Conservation (phyloP, 2,888 invertebrate genomes). For the Chymomyza procnemis region DNA sequence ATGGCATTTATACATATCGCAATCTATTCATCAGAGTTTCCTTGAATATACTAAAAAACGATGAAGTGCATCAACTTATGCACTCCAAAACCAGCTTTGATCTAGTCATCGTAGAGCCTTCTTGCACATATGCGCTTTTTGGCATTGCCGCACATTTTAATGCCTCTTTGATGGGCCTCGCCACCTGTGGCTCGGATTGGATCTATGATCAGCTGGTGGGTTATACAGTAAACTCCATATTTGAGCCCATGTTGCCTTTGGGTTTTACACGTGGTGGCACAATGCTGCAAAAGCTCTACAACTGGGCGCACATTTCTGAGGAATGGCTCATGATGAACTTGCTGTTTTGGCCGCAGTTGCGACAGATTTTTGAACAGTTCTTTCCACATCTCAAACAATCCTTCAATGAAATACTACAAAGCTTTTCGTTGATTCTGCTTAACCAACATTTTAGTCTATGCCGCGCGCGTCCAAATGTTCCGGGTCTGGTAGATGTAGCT, state of each 20-base stretch:
- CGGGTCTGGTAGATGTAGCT: constrained; percentile 75
- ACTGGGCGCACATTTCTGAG: constrained; percentile 54
- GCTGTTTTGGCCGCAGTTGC: constrained; percentile 55
- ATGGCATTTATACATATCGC: constrained; percentile 9
- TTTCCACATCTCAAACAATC: constrained; percentile 50
- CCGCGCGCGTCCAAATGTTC: constrained; percentile 67
- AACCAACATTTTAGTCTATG: constrained; percentile 74
- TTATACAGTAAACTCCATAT: constrained; percentile 58
- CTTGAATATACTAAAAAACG: constrained; percentile 40
- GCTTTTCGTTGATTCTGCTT: constrained; percentile 67
- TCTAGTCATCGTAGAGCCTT: constrained; percentile 71
- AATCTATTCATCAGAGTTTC: constrained; percentile 16
- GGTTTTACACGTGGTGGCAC: constrained; percentile 60
- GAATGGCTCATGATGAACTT: constrained; percentile 54
- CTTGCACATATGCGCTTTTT: constrained; percentile 70
- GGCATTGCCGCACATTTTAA: constrained; percentile 70
- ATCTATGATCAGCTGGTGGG: constrained; percentile 61
- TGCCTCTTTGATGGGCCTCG: constrained; percentile 65
- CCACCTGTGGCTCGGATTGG: constrained; percentile 62
- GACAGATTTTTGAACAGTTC: constrained; percentile 42
- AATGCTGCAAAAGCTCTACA: constrained; percentile 68
- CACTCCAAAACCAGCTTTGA: constrained; percentile 73
- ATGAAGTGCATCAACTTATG: constrained; percentile 52
- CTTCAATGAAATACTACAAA: constrained; percentile 50
- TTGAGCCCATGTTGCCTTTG: constrained; percentile 56